phyloP scores from a whole-genome alignment of 2,113 vertebrate species.

The Phalacrocorax brasilianus region DNA sequence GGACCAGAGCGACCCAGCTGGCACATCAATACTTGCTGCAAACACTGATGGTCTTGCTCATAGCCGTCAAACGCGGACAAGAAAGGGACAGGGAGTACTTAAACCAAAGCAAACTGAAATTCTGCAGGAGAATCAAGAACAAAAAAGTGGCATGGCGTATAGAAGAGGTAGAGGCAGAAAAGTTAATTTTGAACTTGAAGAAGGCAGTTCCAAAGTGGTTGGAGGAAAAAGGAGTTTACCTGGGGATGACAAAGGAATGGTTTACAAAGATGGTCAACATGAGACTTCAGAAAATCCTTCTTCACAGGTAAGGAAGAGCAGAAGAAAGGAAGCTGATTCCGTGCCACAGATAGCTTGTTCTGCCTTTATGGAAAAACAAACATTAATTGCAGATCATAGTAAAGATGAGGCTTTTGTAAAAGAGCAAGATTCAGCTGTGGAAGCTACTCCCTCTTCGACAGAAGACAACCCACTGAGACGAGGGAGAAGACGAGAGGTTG shows the following conservation, averaged over 20 bases:
- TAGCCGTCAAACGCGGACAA: neutral
- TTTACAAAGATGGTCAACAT: neutral
- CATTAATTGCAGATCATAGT: neutral
- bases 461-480: neutral
- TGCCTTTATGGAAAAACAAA: neutral
- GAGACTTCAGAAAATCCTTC: neutral
- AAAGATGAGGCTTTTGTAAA: neutral
- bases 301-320: neutral
- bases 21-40: neutral
- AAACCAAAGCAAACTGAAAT: neutral
- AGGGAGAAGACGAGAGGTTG: neutral
- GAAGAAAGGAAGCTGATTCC: neutral
- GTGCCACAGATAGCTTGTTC: neutral
- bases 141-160: rapidly evolving
- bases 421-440: neutral
- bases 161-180: neutral
- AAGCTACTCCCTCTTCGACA: neutral
- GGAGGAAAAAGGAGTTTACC: neutral
- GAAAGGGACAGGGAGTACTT: neutral
- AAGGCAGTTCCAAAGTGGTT: neutral
- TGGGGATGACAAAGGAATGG: neutral
- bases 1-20: neutral
- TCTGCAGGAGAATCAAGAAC: neutral
- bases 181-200: neutral
- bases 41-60: neutral